These are phyloP conservation scores for Adrianichthys oophorus DNA, from an alignment of 2,797 vertebrate genomes.

Conservation along the genomic window DNA sequence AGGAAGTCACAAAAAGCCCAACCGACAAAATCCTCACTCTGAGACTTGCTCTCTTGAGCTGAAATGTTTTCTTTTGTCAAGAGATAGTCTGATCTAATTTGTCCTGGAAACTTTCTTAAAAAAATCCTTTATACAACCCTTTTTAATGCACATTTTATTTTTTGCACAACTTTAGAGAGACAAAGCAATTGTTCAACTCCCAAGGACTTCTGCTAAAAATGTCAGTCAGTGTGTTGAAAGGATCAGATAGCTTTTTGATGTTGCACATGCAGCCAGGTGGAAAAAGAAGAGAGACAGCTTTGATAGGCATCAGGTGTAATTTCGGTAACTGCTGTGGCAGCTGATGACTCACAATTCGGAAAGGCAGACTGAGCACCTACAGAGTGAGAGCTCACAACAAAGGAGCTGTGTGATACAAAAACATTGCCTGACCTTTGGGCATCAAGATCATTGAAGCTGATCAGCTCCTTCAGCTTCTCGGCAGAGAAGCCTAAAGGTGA, in stretches of 20 bases:
- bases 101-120: slow-evolving; percentile 11
- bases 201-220: slow-evolving; percentile 60
- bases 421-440: slow-evolving; percentile 56
- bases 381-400: slow-evolving; percentile 40
- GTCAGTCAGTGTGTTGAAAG: slow-evolving; percentile 67
- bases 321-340: slow-evolving; percentile 70
- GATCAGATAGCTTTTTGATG: slow-evolving; percentile 77
- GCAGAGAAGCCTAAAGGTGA: slow-evolving; percentile 19
- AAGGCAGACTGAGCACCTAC: slow-evolving; percentile 30
- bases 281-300: slow-evolving; percentile 64
- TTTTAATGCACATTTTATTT: neutral
- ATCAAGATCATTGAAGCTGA: slow-evolving; percentile 62
- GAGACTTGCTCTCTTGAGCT: slow-evolving; percentile 31
- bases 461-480: slow-evolving; percentile 32
- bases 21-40: slow-evolving; percentile 12
- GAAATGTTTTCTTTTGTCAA: slow-evolving; percentile 20
- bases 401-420: slow-evolving; percentile 36
- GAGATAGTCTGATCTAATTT: slow-evolving; percentile 7
- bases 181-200: slow-evolving; percentile 49
- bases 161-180: slow-evolving; percentile 17
- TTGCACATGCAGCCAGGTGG: slow-evolving; percentile 57
- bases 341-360: slow-evolving; percentile 66
- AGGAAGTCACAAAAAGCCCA: slow-evolving; percentile 25
- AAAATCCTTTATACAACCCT: neutral
- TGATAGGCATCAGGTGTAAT: slow-evolving; percentile 80